Evolutionary conservation across 2,113 vertebrate genomes (phyloP).

Genomic region (Thymallus thymallus): DNA sequence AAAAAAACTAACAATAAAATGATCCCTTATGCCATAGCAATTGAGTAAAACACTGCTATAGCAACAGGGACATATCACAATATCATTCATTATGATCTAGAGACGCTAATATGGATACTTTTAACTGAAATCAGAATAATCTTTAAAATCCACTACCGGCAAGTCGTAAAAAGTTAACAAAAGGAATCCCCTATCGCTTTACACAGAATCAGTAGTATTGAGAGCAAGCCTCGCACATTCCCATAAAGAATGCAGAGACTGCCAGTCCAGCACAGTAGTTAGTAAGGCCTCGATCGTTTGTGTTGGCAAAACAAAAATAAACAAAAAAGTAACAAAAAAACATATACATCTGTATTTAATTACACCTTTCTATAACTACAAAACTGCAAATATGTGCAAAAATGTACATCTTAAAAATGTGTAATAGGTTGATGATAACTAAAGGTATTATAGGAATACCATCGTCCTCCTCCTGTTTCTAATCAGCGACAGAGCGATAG

Average conservation of each 20-base stretch:
- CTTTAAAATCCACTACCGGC: slow-evolving; percentile 66
- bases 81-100: slow-evolving; percentile 54
- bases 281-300: slow-evolving; percentile 87
- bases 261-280: slow-evolving; percentile 86
- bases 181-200: slow-evolving; percentile 76
- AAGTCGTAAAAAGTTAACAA: slow-evolving; percentile 63
- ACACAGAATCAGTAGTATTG: slow-evolving; percentile 97
- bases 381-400: slow-evolving; percentile 76
- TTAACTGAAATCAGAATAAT: slow-evolving; percentile 76
- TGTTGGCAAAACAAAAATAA: slow-evolving; percentile 81
- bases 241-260: slow-evolving; percentile 53
- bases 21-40: slow-evolving; percentile 55
- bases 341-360: slow-evolving; percentile 70
- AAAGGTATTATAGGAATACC: slow-evolving; percentile 21
- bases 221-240: slow-evolving; percentile 74
- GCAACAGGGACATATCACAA: slow-evolving; percentile 60
- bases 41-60: slow-evolving; percentile 44
- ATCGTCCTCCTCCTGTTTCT: slow-evolving; percentile 8
- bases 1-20: slow-evolving; percentile 58
- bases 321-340: slow-evolving; percentile 20
- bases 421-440: slow-evolving; percentile 61
- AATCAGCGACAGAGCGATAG: slow-evolving; percentile 21
- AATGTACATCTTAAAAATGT: slow-evolving; percentile 71
- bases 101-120: slow-evolving; percentile 75
- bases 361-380: slow-evolving; percentile 62